These are phyloP conservation scores for Hyalella azteca DNA, from an alignment of 2,888 invertebrate genomes.

Conservation along the genomic window DNA sequence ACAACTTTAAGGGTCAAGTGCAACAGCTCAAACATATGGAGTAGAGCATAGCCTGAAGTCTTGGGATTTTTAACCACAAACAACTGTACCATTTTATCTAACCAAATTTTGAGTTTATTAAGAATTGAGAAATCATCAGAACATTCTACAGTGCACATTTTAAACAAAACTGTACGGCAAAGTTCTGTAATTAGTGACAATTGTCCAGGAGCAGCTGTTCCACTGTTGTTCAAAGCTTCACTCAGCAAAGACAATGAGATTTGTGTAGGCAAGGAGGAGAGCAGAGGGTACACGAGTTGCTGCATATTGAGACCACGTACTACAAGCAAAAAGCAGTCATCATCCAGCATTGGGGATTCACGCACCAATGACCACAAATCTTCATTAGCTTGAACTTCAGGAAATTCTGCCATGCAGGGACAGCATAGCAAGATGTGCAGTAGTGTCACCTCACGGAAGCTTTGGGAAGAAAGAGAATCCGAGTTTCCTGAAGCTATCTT, in stretches of 20 bases:
- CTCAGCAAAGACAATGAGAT: not conserved
- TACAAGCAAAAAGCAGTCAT: not conserved
- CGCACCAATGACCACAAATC: not conserved
- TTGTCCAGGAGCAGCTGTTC: not conserved
- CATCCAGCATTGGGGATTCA: not conserved
- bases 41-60: not conserved
- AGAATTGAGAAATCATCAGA: not conserved
- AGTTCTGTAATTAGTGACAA: constrained; percentile 3
- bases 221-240: not conserved
- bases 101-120: not conserved
- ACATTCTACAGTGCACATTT: not conserved
- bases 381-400: not conserved
- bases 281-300: not conserved
- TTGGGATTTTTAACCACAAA: not conserved
- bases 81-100: not conserved
- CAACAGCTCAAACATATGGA: not conserved
- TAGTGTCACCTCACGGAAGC: constrained; percentile 3
- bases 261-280: not conserved
- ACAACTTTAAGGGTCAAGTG: not conserved
- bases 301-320: constrained; percentile 10
- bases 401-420: not conserved
- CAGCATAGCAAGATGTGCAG: constrained; percentile 5
- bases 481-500: not conserved
- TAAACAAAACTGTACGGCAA: not conserved
- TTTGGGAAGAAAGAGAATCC: not conserved